These are phyloP conservation scores for Therioaphis trifolii DNA, from an alignment of 2,888 invertebrate species.

Conservation along the genomic window DNA sequence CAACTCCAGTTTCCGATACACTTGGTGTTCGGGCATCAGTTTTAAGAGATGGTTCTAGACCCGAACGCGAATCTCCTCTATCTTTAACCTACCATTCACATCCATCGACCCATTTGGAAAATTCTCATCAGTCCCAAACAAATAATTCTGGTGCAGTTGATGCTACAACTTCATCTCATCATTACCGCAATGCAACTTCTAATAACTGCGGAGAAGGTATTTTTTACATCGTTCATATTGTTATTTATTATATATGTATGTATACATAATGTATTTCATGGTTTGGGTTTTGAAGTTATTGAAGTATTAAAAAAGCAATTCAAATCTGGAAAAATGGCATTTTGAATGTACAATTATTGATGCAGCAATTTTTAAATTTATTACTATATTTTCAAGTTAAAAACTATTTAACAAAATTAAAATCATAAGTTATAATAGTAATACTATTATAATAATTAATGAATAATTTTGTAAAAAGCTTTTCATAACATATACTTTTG, in stretches of 20 bases:
- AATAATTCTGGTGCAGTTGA: slow-evolving; percentile 51
- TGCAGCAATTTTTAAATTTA: too few relatives aligned
- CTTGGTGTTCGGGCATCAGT: slow-evolving; percentile 74
- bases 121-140: slow-evolving; percentile 48
- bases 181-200: slow-evolving; percentile 39
- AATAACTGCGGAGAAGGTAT: slow-evolving; percentile 71
- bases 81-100: slow-evolving; percentile 63
- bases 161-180: slow-evolving; percentile 37
- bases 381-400: too few relatives aligned
- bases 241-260: slow-evolving; percentile 39
- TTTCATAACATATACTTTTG: too few relatives aligned
- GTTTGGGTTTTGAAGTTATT: too few relatives aligned
- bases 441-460: too few relatives aligned
- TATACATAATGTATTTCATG: too few relatives aligned
- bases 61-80: slow-evolving; percentile 66
- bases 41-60: slow-evolving; percentile 73
- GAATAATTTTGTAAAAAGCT: too few relatives aligned
- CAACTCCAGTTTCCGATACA: slow-evolving; percentile 73
- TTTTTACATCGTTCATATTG: background rate
- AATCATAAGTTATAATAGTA: too few relatives aligned
- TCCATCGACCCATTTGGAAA: slow-evolving; percentile 44
- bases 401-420: too few relatives aligned
- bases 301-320: too few relatives aligned
- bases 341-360: too few relatives aligned
- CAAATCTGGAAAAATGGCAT: too few relatives aligned